Conservation (phyloP, 2,797 vertebrate genomes). For the Parotocinclus haroldoi region DNA sequence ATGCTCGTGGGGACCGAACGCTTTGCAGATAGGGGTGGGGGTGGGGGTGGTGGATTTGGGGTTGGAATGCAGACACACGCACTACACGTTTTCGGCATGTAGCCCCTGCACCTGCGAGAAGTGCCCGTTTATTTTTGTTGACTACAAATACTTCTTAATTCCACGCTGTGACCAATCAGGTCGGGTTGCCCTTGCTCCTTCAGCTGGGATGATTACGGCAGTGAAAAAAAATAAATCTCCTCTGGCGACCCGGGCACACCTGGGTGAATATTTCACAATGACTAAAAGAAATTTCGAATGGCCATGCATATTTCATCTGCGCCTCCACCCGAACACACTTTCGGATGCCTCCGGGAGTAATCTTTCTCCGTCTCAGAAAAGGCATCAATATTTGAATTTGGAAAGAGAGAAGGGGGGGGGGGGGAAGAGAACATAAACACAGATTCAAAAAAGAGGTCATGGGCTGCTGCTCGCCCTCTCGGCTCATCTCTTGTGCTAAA, state of each 20-base stretch:
- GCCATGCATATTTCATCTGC: constrained; percentile 67
- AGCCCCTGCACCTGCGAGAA: neutral
- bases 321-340: constrained; percentile 42
- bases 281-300: constrained; percentile 73
- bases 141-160: constrained; percentile 20
- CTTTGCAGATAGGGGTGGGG: no score
- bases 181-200: constrained; percentile 49
- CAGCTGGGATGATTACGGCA: constrained; percentile 49
- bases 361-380: constrained; percentile 63
- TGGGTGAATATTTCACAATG: constrained; percentile 72
- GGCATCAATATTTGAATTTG: constrained; percentile 67
- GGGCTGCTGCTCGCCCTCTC: constrained; percentile 41
- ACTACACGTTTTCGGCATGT: neutral
- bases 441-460: constrained; percentile 42
- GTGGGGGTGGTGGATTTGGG: no score
- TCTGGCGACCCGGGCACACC: constrained; percentile 56
- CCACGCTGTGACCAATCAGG: constrained; percentile 38
- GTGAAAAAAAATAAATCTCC: constrained; percentile 54
- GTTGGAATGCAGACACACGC: neutral
- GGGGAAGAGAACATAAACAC: constrained; percentile 43
- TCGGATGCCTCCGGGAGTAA: constrained; percentile 56
- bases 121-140: constrained; percentile 8
- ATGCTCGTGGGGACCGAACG: constrained; percentile 15
- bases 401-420: constrained; percentile 14
- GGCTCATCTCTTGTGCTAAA: constrained; percentile 29